Percentiles rank a stretch among this genome's conserved stretches.
Conservation (phyloP, 2,888 invertebrate species). For the Cheilosia grossa region DNA sequence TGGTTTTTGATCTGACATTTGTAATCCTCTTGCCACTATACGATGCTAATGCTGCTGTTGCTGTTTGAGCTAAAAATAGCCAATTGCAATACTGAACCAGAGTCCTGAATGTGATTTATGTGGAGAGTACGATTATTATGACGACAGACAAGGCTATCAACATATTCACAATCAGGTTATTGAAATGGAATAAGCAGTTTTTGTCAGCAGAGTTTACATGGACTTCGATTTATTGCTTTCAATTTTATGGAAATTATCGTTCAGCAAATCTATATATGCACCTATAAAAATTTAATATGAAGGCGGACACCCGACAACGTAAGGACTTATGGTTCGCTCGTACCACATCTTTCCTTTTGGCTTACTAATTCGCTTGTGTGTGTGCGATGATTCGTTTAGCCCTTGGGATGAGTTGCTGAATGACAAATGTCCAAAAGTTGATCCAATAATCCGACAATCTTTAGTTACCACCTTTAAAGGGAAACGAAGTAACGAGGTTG, state of each 20-base stretch:
- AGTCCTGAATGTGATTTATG: slow-evolving; percentile 24
- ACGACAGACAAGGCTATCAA: slow-evolving; percentile 6
- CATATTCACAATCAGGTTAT: slow-evolving; percentile 54
- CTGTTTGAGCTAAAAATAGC: slow-evolving; percentile 15
- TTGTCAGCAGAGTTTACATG: slow-evolving; percentile 5
- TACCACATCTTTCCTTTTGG: not conserved
- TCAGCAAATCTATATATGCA: not conserved
- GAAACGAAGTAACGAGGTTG: too few relatives aligned
- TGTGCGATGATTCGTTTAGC: not conserved
- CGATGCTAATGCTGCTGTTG: not conserved
- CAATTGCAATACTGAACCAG: slow-evolving; percentile 1
- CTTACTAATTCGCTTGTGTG: not conserved
- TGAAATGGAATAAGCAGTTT: slow-evolving; percentile 37
- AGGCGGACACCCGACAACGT: slow-evolving; percentile 11
- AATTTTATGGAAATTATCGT: slow-evolving; percentile 3
- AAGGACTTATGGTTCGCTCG: not conserved
- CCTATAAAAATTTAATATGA: not conserved
- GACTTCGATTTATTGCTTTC: slow-evolving; percentile 18
- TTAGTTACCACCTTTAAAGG: too few relatives aligned
- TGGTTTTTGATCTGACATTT: slow-evolving; percentile 23
- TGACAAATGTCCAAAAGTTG: not conserved
- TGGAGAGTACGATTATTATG: slow-evolving; percentile 2
- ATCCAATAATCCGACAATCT: too few relatives aligned
- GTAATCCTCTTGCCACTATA: slow-evolving; percentile 20
- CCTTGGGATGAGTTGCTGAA: not conserved